Evolutionary conservation across 35 echinoderm and acorn worm species (phyloP).

Genomic region (Strongylocentrotus purpuratus): DNA sequence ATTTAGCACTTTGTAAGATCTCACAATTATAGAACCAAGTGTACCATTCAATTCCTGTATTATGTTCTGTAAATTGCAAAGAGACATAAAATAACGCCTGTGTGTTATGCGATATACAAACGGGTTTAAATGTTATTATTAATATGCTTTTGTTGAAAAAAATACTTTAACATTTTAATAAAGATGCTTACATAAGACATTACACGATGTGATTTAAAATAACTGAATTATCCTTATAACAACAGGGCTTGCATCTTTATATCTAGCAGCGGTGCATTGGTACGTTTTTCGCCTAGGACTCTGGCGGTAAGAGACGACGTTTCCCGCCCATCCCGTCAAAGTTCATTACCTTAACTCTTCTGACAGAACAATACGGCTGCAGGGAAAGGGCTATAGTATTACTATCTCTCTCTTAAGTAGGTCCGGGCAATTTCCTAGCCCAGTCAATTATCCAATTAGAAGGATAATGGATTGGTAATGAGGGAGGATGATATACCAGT

Average conservation of each 20-base stretch:
- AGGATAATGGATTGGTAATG: not conserved
- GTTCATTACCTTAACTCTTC: not conserved
- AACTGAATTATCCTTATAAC: not conserved
- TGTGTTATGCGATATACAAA: too few species aligned
- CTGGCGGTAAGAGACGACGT: not conserved
- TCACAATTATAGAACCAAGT: too few species aligned
- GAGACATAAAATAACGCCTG: too few species aligned
- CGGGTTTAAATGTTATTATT: too few species aligned
- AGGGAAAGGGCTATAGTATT: not conserved
- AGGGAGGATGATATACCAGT: not conserved
- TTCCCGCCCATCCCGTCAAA: not conserved
- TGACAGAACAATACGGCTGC: not conserved
- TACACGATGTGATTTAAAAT: not conserved
- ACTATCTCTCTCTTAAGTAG: not conserved
- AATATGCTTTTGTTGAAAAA: too few species aligned
- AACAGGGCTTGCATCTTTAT: not conserved
- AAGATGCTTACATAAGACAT: too few species aligned
- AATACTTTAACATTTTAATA: too few species aligned
- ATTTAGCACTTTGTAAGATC: too few species aligned
- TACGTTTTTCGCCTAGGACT: not conserved
- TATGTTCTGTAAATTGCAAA: too few species aligned
- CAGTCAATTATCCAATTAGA: conserved; percentile 5
- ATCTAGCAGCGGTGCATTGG: not conserved
- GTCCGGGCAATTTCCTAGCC: not conserved
- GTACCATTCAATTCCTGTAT: too few species aligned